Base-by-base conservation (phyloP, 1,140 invertebrate species). In the Lepidotrigona ventralis region DNA sequence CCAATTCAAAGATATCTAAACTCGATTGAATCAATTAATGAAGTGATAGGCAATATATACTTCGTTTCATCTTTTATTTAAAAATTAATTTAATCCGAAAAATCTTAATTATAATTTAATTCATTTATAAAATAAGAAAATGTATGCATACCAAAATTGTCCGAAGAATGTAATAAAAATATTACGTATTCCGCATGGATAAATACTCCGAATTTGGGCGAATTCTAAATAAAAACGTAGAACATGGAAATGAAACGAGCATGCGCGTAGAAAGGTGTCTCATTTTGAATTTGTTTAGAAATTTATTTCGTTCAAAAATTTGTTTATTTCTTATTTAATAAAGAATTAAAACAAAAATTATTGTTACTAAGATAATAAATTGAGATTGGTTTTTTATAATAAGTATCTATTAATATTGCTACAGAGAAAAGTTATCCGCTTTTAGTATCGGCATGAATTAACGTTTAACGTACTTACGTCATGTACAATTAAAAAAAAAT, bases 331-430 rank as follows among this genome's bases (percentile, higher is more conserved):
- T 58, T 74, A 74, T 6, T 56, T n/a, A 2, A 64, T 74, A 19
- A 74, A 64, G 29, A 64, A 63, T 60, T 23, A 33, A 60, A 63
- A 73, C 11, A 23, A 75, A 56, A 53, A 23, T 46, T 68, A 21
- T 5, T 8, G 21, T 15, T 15, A 3, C 6, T 21, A 60, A 26
- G 12, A 17, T n/a, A 51, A 26, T 33, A 12, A 26, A 53, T 29
- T 72, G 17, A 33, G n/a, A 64, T 23, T 53, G 12, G 21, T 60
- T 70, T 71, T 23, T 39, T 46, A 19, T 63, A 68, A 76, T 29
- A 56, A 76, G 12, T 56, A 46, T 72, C 33, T 76, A 53, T 17
- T 78, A 51, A 53, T 83, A 78, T 83, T 83, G 66, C 54, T 77
- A 78, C 21, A 9, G 17, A 46, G 26, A 54, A 51, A 29, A 53